Conservation (phyloP, 2,113 vertebrate genomes). For the Xiphophorus hellerii region DNA sequence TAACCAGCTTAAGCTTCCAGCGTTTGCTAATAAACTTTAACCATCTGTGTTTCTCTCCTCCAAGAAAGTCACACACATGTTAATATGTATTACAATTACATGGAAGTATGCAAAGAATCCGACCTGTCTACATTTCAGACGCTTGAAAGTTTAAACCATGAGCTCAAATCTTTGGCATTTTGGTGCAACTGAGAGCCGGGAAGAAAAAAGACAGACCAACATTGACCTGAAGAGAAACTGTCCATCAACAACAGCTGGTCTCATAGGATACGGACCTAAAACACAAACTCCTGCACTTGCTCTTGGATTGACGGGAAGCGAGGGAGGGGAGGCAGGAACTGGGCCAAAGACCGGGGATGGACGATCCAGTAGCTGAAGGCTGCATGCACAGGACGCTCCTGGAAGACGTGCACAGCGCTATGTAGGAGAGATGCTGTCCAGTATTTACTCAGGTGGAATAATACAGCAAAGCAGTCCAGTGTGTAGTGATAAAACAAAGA, state of each 20-base stretch:
- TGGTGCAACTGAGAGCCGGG: conserved; percentile 46
- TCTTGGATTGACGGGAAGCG: conserved; percentile 52
- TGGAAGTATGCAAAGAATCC: conserved; percentile 84
- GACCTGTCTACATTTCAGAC: conserved; percentile 66
- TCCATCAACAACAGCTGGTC: conserved; percentile 53
- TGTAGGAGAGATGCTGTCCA: conserved; percentile 81
- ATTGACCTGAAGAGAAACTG: conserved; percentile 48
- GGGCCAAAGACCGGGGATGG: conserved; percentile 18
- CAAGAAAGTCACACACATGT: conserved; percentile 68
- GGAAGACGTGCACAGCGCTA: conserved; percentile 73
- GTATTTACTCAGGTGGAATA: conserved; percentile 97
- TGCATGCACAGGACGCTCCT: conserved; percentile 20
- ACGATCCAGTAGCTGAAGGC: conserved; percentile 14
- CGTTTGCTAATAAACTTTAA: conserved; percentile 66
- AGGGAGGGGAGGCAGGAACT: conserved; percentile 46
- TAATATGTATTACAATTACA: conserved; percentile 81
- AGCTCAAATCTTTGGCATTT: conserved; percentile 49
- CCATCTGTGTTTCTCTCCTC: conserved; percentile 69
- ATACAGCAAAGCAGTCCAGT: conserved; percentile 82
- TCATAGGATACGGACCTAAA: conserved; percentile 70
- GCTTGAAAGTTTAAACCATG: conserved; percentile 64
- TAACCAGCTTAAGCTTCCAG: conserved; percentile 29
- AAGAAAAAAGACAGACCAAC: conserved; percentile 33
- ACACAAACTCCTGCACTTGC: conserved; percentile 62
- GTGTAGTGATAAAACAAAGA: conserved; percentile 87